These are phyloP conservation scores for Uromys caudimaculatus DNA, from an alignment of 2,797 vertebrate species.

Conservation along the genomic window DNA sequence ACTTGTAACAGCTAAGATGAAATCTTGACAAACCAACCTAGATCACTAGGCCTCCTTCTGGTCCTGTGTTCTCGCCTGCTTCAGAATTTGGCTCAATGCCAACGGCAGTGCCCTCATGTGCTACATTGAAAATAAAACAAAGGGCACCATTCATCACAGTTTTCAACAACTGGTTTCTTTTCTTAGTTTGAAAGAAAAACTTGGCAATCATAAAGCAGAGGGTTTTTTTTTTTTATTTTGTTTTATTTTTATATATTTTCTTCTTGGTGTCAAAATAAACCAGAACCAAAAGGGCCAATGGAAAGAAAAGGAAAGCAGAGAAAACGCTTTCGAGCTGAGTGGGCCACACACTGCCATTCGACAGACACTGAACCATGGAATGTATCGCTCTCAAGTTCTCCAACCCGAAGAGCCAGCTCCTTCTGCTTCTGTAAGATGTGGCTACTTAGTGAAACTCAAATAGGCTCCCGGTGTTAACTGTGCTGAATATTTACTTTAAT, in stretches of 20 bases:
- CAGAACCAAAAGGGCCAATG: slow-evolving; percentile 55
- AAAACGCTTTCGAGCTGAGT: slow-evolving; percentile 54
- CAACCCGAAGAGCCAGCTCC: slow-evolving; percentile 55
- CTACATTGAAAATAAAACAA: slow-evolving; percentile 70
- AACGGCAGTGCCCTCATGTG: background rate
- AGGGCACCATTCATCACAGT: slow-evolving; percentile 69
- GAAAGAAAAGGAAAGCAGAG: slow-evolving; percentile 75
- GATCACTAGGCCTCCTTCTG: background rate
- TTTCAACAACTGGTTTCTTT: slow-evolving; percentile 78
- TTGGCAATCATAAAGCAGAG: slow-evolving; percentile 64
- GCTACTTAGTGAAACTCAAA: slow-evolving; percentile 62
- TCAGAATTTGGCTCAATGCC: slow-evolving; percentile 25
- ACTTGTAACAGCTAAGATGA: slow-evolving; percentile 38
- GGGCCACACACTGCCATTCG: slow-evolving; percentile 44
- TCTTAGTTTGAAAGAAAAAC: slow-evolving; percentile 64
- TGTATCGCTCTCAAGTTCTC: slow-evolving; percentile 45
- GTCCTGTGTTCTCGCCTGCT: background rate
- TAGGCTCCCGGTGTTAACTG: slow-evolving; percentile 63
- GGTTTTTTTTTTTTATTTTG: slow-evolving; percentile 51
- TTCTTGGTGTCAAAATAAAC: slow-evolving; percentile 79
- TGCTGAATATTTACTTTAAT: slow-evolving; percentile 80
- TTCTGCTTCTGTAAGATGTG: slow-evolving; percentile 63
- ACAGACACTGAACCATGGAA: slow-evolving; percentile 51
- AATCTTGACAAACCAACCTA: background rate
- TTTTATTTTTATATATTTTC: slow-evolving; percentile 71